Evolutionary conservation across 1,140 invertebrate species (phyloP), one percentile per base, ranked within the genome.

Genomic region (Planococcus citri): DNA sequence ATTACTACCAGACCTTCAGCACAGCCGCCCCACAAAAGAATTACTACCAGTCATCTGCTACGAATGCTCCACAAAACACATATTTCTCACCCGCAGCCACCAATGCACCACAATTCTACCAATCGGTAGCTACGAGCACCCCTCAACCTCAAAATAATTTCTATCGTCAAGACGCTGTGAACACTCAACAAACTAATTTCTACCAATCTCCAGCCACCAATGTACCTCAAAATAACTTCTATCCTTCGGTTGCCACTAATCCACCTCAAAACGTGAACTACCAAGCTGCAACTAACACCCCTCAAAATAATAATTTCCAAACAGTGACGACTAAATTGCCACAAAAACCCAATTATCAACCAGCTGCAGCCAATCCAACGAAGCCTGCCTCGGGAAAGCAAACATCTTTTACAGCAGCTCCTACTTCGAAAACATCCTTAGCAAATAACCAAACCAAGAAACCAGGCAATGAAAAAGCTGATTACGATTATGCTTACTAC

Each of bases 401-500:
- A 72, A 68, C 69, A 72, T 25, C 68, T 70, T 27, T 22, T 68
- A 17, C 1, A 21, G 20, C 9, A 1, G 12, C 14, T 14, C n/a
- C 4, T 12, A 14, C n/a, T 17, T 25, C 24, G 22, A 12, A 0
- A 14, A 24, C 2, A 70, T 24, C 57, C 68, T n/a, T 21, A 68
- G 37, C 68, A 51, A 41, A 69, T 57, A 69, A 29, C 60, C 33
- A 17, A 14, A 51, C 4, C 10, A 51, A 51, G 12, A 6, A 37
- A 37, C 41, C 41, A 20, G 68, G 33, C 71, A 73, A 73, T 74
- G 51, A 73, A 72, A 41, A 68, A 69, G 33, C 68, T 20, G 72
- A 74, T 14, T 76, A 76, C 21, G 75, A 76, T 69, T 76, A 76
- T 51, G 75, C 75, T 20, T 76, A 76, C 61, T 76, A 76, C 69